Evolutionary conservation across 2,797 vertebrate species (phyloP).

Genomic region (Xiphophorus birchmanni): DNA sequence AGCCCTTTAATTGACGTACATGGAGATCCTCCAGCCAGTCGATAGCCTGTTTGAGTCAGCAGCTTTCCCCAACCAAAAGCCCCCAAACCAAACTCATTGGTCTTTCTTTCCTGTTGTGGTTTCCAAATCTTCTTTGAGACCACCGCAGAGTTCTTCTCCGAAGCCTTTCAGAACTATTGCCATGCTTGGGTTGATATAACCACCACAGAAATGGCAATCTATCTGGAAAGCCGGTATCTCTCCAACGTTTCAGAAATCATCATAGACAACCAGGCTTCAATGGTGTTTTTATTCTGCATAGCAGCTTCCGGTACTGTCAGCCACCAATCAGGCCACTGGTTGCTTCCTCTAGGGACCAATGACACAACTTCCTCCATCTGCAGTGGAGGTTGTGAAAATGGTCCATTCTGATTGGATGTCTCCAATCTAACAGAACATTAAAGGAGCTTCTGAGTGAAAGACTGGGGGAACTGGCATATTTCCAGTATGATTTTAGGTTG

Average conservation of each 20-base stretch:
- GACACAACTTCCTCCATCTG: background rate
- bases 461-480: no score
- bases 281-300: no score
- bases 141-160: no score
- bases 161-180: no score
- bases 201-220: no score
- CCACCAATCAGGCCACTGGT: no score
- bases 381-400: background rate
- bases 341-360: background rate
- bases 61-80: background rate
- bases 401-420: background rate
- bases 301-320: no score
- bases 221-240: no score
- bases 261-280: no score
- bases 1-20: background rate
- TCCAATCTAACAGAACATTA: background rate
- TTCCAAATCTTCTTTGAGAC: no score
- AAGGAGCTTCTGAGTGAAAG: background rate
- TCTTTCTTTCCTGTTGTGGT: background rate
- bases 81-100: background rate
- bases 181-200: no score
- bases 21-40: background rate
- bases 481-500: background rate
- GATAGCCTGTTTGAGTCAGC: background rate
- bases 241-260: no score